These are phyloP conservation scores for Neogobius melanostomus DNA, from an alignment of 2,113 vertebrate species.

Conservation along the genomic window DNA sequence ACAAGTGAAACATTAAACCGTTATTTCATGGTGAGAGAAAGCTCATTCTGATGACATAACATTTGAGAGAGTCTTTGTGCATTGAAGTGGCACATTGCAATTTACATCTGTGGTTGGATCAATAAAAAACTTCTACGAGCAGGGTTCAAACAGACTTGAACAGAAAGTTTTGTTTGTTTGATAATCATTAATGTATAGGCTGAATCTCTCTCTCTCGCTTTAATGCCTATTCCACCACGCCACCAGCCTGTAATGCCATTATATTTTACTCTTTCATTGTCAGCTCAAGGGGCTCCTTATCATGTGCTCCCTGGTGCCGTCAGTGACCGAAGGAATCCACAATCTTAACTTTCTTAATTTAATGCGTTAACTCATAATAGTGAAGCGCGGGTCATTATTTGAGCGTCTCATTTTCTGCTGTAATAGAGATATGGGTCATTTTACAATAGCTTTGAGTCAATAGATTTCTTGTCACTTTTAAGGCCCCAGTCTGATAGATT, in stretches of 20 bases:
- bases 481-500: background rate
- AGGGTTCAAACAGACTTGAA: no score
- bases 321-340: constrained; percentile 1
- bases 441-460: constrained; percentile 27
- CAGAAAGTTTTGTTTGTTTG: no score
- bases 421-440: background rate
- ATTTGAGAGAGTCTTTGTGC: no score
- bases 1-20: no score
- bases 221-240: constrained; percentile 8
- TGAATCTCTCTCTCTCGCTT: constrained; percentile 17
- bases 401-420: constrained; percentile 11
- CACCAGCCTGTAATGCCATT: constrained; percentile 2
- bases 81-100: no score
- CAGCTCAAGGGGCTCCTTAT: background rate
- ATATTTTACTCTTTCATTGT: constrained; percentile 9
- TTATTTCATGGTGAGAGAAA: no score
- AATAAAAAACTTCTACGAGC: no score
- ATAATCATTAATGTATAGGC: constrained; percentile 13
- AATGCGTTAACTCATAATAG: background rate
- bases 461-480: constrained; percentile 15
- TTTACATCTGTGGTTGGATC: no score
- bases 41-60: no score
- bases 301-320: background rate
- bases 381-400: background rate
- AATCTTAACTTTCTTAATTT: constrained; percentile 5